A percentile compares a stretch with the other conserved stretches of the same genome.
These are phyloP conservation scores for Prosopocoilus inquinatus DNA, from an alignment of 2,888 invertebrate species.

Conservation along the genomic window DNA sequence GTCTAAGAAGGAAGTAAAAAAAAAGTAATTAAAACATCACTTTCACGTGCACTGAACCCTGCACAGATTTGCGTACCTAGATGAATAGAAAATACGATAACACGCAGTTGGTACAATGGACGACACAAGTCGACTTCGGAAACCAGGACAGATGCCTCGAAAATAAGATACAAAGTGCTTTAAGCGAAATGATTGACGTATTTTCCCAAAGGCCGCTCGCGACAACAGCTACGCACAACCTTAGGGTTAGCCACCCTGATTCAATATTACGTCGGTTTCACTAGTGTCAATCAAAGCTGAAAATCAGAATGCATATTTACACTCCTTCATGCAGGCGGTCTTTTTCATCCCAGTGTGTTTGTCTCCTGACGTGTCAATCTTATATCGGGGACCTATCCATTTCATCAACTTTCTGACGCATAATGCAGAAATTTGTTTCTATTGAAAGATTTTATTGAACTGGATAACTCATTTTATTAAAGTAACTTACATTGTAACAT, in stretches of 20 bases:
- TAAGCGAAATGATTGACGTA: constrained; percentile 44
- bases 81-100: constrained; percentile 12
- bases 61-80: neutral
- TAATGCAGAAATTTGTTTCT: constrained; percentile 1
- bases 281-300: constrained; percentile 30
- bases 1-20: neutral
- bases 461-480: neutral
- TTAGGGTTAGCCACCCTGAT: constrained; percentile 33
- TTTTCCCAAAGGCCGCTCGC: constrained; percentile 45
- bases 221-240: constrained; percentile 34
- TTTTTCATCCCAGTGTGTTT: constrained; percentile 21
- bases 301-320: constrained; percentile 31
- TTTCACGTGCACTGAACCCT: neutral
- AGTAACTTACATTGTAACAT: neutral
- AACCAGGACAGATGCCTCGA: constrained; percentile 44
- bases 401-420: neutral
- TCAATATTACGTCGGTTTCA: constrained; percentile 30
- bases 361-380: constrained; percentile 21
- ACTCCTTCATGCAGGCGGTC: constrained; percentile 27
- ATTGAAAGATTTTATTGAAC: constrained; percentile 15
- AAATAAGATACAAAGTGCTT: constrained; percentile 42
- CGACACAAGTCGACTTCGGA: constrained; percentile 33
- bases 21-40: constrained; percentile 1
- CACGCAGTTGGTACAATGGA: constrained; percentile 34
- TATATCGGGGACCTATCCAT: constrained; percentile 7